These are phyloP conservation scores for Cyrtodaria siliqua DNA, from an alignment of 2,888 invertebrate species.

Conservation along the genomic window DNA sequence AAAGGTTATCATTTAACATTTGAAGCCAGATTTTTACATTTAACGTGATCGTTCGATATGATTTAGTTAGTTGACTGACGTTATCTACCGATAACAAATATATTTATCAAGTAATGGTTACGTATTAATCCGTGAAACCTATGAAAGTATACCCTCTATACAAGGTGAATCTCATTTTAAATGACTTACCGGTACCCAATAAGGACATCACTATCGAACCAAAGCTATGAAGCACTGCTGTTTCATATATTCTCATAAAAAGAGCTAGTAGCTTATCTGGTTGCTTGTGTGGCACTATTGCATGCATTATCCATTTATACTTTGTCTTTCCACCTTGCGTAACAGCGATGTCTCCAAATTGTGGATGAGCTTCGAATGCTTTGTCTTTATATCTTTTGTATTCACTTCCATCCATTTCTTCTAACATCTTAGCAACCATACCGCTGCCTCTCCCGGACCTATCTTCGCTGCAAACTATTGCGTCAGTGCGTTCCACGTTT, in stretches of 20 bases:
- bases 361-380: neutral
- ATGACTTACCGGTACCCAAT: slow-evolving; percentile 39
- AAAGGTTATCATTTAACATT: too few relatives aligned
- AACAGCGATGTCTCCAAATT: slow-evolving; percentile 16
- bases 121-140: too few relatives aligned
- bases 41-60: too few relatives aligned
- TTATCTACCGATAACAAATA: too few relatives aligned
- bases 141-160: too few relatives aligned
- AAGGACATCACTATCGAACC: slow-evolving; percentile 31
- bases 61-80: too few relatives aligned
- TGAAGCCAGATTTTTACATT: too few relatives aligned
- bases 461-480: slow-evolving; percentile 45
- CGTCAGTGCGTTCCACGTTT: slow-evolving; percentile 12
- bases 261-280: neutral
- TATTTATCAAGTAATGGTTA: too few relatives aligned
- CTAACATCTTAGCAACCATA: slow-evolving; percentile 15
- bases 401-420: slow-evolving; percentile 14
- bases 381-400: slow-evolving; percentile 14
- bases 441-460: slow-evolving; percentile 13
- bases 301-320: slow-evolving; percentile 27
- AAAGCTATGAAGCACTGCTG: neutral
- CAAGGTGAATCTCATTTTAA: too few relatives aligned
- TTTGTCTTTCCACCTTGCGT: slow-evolving; percentile 20
- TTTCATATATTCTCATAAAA: slow-evolving; percentile 10
- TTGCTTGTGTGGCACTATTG: slow-evolving; percentile 7